Base-by-base conservation (phyloP, 1,140 invertebrate genomes). In the Apocrypta bakeri region DNA sequence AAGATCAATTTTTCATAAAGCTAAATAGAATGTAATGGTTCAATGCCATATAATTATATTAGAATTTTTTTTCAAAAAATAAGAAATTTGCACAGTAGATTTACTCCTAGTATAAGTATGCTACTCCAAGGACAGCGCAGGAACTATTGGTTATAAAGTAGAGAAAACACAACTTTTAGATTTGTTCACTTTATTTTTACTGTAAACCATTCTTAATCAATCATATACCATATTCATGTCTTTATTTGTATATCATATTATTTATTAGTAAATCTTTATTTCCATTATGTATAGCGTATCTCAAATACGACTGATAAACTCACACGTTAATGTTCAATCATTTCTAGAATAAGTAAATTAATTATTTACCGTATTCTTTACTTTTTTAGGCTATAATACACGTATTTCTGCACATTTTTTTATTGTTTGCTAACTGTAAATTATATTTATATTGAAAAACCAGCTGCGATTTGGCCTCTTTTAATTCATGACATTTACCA, bases 201-300 rank as follows among this genome's bases (percentile, higher is more conserved):
- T 81, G 74, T 81, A 75, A 81, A 81, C 71, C 79, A 81, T 81
- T 81, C 40, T 81, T 33, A 74, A 74, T 81, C 56, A 81, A 81
- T 75, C 63, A 74, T 81, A 81, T 81, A 81, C 66, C 73, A 74
- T 81, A 64, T 74, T 74, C 4, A 74, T 81, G 79, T 37, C 64
- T 81, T 80, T 80, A 72, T 79, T 79, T 79, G n/a, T 37, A 73
- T 82, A 82, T 72, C 61, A 88, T 88, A 87, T 86, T 89, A 86
- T 81, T 89, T 88, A 89, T 85, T 89, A 87, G 83, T 88, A 89
- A 86, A 88, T 88, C 83, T 88, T 87, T 87, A 89, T 88, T 84
- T 84, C 87, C 85, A 87, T 86, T 88, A 89, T 88, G 83, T 88
- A 88, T 89, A 90, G 83, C 86, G 88, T 87, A 88, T 88, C 48